Conservation (phyloP, 2,888 invertebrate species). For the Coecobrya sp. region DNA sequence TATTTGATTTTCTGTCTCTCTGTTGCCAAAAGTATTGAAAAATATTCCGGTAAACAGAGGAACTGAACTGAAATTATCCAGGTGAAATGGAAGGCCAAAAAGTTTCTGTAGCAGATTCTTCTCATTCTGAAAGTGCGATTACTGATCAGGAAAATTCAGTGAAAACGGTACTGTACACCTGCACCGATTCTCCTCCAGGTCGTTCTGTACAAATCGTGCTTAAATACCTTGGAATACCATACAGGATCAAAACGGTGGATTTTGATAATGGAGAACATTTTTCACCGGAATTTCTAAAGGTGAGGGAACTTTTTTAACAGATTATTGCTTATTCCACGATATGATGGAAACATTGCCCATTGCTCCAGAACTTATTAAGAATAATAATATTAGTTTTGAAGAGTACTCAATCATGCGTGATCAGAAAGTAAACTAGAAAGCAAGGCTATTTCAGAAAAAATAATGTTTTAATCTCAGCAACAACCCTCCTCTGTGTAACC, state of each 20-base stretch:
- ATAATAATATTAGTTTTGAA: no score
- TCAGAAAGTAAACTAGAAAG: no score
- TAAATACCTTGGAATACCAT: conserved; percentile 90
- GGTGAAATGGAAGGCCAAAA: neutral
- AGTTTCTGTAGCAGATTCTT: neutral
- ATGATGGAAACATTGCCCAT: no score
- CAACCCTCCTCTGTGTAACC: no score
- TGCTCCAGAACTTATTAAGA: no score
- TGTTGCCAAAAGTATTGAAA: neutral
- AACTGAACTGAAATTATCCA: neutral
- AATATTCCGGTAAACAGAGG: neutral
- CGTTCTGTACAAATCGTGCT: conserved; percentile 92
- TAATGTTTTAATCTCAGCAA: no score
- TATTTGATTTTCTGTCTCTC: neutral
- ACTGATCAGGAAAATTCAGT: neutral
- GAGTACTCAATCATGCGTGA: no score
- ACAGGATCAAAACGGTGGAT: conserved; percentile 91
- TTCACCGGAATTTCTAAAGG: conserved; percentile 86
- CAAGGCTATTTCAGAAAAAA: no score
- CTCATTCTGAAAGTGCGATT: neutral
- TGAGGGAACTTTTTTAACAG: conserved; percentile 50
- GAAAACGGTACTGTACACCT: conserved; percentile 89
- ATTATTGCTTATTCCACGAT: neutral
- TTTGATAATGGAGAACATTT: conserved; percentile 91
- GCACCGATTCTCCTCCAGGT: conserved; percentile 94